Evolutionary conservation across 1,140 invertebrate genomes (phyloP).

Genomic region (Eulimnadia texana): DNA sequence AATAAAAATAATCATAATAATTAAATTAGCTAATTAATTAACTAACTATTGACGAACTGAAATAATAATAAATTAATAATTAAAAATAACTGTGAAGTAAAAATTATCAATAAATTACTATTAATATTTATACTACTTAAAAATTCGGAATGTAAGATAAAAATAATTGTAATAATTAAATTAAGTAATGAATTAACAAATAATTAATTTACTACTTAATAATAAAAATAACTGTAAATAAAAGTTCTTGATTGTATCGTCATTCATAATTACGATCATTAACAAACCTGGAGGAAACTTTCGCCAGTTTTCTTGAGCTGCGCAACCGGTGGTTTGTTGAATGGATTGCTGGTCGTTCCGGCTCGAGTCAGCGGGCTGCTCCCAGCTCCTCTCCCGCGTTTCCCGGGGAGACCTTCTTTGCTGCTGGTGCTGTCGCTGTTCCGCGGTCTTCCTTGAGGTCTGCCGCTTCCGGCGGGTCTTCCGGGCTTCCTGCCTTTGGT

Average conservation of each 20-base stretch:
- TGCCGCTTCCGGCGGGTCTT: neutral
- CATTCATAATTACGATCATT: neutral
- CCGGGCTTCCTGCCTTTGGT: neutral
- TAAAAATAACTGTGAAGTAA: no score
- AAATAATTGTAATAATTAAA: no score
- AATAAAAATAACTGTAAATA: no score
- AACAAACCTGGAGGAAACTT: slow-evolving; percentile 54
- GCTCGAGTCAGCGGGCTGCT: neutral
- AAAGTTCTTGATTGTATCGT: no score
- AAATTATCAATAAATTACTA: no score
- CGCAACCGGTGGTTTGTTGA: slow-evolving; percentile 54
- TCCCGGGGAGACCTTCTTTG: slow-evolving; percentile 8
- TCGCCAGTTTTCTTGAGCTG: slow-evolving; percentile 58
- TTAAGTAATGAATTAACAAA: no score
- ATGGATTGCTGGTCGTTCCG: slow-evolving; percentile 34
- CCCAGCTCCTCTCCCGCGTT: neutral
- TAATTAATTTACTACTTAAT: no score
- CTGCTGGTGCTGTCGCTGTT: slow-evolving; percentile 27
- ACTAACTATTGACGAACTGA: neutral
- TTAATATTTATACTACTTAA: no score
- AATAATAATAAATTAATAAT: neutral
- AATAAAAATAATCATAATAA: no score
- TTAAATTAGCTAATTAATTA: no score
- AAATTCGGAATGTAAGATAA: no score
- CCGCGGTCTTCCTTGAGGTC: slow-evolving; percentile 25